These are phyloP conservation scores for Rachycentron canadum DNA, from an alignment of 2,797 vertebrate genomes.

Conservation along the genomic window DNA sequence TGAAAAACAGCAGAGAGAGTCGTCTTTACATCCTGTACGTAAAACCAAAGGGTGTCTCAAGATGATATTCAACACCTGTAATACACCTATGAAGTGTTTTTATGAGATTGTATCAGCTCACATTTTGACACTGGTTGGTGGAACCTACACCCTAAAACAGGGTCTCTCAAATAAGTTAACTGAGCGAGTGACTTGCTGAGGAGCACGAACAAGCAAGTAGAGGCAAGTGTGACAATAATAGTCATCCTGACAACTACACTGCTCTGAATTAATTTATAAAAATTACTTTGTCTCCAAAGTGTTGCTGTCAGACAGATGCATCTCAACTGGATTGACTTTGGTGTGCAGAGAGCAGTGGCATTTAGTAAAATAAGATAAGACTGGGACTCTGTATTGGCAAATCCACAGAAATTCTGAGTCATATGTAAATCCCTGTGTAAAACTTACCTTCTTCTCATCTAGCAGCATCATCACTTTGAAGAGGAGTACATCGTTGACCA, in stretches of 20 bases:
- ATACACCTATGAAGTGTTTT: constrained; percentile 3
- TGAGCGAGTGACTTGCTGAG: no score
- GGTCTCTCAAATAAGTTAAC: constrained; percentile 10
- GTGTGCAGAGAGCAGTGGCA: background rate
- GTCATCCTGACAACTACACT: constrained; percentile 7
- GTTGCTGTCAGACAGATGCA: constrained; percentile 3
- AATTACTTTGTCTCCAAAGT: background rate
- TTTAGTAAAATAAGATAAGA: background rate
- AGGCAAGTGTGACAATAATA: constrained; percentile 1
- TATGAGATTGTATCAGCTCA: constrained; percentile 10
- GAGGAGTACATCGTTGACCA: constrained; percentile 95
- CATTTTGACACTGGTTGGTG: constrained; percentile 1
- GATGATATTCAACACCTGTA: background rate
- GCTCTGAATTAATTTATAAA: background rate
- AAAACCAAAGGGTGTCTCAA: background rate
- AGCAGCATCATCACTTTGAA: constrained; percentile 99
- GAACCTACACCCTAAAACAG: background rate
- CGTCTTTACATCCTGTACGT: constrained; percentile 2
- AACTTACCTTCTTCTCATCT: constrained; percentile 94
- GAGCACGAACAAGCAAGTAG: background rate
- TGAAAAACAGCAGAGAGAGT: constrained; percentile 24
- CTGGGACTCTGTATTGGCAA: background rate
- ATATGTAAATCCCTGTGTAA: constrained; percentile 5
- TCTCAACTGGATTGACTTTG: background rate
- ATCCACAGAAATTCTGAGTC: no score